Base-by-base conservation (phyloP, 2,888 invertebrate genomes). In the Melolontha melolontha region DNA sequence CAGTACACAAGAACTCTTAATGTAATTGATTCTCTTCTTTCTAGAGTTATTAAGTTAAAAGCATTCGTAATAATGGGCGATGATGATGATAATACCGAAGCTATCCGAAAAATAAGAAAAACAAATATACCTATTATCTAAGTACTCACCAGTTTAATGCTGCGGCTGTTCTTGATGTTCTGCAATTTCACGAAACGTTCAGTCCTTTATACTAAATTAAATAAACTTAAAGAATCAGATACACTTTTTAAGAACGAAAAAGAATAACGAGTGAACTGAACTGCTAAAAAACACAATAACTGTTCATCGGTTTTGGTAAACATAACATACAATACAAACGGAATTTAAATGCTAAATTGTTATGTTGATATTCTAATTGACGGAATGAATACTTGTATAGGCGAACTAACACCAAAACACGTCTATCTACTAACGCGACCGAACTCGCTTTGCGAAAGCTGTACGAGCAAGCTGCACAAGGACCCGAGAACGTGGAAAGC, bases 391-490 rank as follows among this genome's bases (percentile, higher is more conserved):
- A 10, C 34, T 34, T 34, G 10, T 10, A 34, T 10, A 34, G 10
- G 8, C 34, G 6, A 34, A 34, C 34, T 8, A 34, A 34, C 39
- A 17, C 14, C 34, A 40, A 55, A 54, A 42, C 54, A 54, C 70
- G 64, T 69, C 71, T 69, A 68, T 64, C 70, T 71, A 70, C 64
- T 66, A 66, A 52, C 71, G 67, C 70, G 66, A 55, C 40, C 54
- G 57, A 40, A 55, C 66, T 66, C 54, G 66, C 69, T 54, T 54
- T 62, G 66, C 66, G 69, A 66, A 66, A 66, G 69, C 63, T 59
- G 57, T 34, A 59, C 65, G 34, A 59, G 49, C 51, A 40, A 59
- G 57, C 52, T 63, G 62, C 50, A 55, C 52, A 34, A 57, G 64
- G 59, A 44, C 22, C 39, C 42, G 42, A 57, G 12, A 2, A 39